phyloP scores from a whole-genome alignment of 2,888 invertebrate species.

The Petrolisthes manimaculis region DNA sequence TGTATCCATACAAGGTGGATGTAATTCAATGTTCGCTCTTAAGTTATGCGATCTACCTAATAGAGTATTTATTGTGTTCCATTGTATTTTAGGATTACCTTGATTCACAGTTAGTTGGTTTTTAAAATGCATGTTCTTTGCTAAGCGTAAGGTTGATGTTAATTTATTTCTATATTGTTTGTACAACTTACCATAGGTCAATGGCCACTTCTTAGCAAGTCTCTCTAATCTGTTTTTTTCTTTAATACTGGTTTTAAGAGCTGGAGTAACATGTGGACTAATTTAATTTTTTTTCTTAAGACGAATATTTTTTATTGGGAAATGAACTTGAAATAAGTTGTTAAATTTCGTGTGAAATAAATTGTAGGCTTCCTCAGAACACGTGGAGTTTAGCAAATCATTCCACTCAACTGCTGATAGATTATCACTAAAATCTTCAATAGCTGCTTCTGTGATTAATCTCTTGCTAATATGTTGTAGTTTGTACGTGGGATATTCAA shows the following conservation, averaged over 20 bases:
- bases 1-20: no score
- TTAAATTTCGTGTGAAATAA: background rate
- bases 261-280: background rate
- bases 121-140: no score
- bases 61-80: no score
- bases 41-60: no score
- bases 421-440: background rate
- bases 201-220: background rate
- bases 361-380: background rate
- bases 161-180: background rate
- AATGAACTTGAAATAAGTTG: background rate
- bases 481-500: no score
- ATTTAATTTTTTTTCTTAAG: background rate
- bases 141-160: no score
- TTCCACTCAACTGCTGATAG: background rate
- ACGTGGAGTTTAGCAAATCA: background rate
- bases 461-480: background rate
- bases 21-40: no score
- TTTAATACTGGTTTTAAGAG: background rate
- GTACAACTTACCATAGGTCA: background rate
- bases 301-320: background rate
- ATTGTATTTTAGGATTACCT: no score
- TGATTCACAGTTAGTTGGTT: no score
- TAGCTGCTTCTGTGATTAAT: background rate
- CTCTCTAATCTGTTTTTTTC: background rate